These are phyloP conservation scores for Mus spretus DNA, from an alignment of 2,797 vertebrate genomes.

Conservation along the genomic window DNA sequence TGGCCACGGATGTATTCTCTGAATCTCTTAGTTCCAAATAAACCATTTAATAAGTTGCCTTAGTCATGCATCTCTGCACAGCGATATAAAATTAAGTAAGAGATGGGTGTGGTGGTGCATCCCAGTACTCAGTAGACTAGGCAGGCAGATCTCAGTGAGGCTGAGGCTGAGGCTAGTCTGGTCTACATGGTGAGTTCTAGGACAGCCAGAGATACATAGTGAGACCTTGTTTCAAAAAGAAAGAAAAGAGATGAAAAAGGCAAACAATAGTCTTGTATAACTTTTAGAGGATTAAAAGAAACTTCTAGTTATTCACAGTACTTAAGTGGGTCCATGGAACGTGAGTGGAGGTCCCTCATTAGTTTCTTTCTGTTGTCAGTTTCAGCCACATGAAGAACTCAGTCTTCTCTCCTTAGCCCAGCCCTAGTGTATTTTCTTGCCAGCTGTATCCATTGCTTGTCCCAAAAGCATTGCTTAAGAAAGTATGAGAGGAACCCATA, in stretches of 20 bases:
- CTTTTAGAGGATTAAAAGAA: neutral
- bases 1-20: neutral
- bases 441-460: neutral
- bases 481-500: neutral
- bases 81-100: neutral
- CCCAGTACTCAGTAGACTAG: neutral
- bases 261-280: too few species aligned
- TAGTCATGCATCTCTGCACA: neutral
- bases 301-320: neutral
- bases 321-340: neutral
- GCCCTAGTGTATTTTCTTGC: neutral
- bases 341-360: neutral
- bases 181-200: neutral
- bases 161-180: neutral
- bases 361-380: neutral
- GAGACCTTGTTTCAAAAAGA: neutral
- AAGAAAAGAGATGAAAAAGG: too few species aligned
- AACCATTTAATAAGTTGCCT: neutral
- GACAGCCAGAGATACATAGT: neutral
- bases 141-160: neutral
- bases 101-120: neutral
- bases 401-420: neutral
- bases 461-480: neutral
- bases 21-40: neutral
- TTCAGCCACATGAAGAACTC: neutral